These are phyloP conservation scores for Darwinula stevensoni DNA, from an alignment of 2,888 invertebrate genomes.

Conservation along the genomic window DNA sequence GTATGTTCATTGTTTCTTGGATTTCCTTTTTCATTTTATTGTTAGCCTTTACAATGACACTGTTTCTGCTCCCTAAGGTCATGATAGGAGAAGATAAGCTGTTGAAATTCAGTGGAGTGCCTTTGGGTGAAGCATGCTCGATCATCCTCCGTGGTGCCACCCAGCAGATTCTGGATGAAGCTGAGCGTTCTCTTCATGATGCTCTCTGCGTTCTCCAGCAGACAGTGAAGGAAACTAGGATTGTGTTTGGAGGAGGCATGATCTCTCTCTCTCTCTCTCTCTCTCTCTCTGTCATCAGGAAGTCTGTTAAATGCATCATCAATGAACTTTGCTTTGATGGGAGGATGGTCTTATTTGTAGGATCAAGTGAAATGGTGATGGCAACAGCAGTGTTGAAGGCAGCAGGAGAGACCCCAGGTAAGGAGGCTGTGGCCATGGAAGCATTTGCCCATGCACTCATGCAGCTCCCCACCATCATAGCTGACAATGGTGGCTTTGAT, in stretches of 20 bases:
- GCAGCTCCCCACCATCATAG: slow-evolving; percentile 71
- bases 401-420: slow-evolving; percentile 68
- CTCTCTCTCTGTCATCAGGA: no score
- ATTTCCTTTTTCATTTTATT: slow-evolving; percentile 3
- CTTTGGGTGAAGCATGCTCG: slow-evolving; percentile 84
- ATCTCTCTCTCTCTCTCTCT: slow-evolving; percentile 6
- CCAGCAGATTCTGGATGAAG: slow-evolving; percentile 91
- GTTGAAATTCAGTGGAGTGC: slow-evolving; percentile 76
- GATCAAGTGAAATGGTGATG: slow-evolving; percentile 89
- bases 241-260: slow-evolving; percentile 64
- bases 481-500: slow-evolving; percentile 96
- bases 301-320: no score
- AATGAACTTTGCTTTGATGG: no score
- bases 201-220: slow-evolving; percentile 87
- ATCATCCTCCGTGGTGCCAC: slow-evolving; percentile 92
- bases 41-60: background rate
- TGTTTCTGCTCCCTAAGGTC: slow-evolving; percentile 20
- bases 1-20: slow-evolving; percentile 15
- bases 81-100: slow-evolving; percentile 93
- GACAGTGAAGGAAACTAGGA: slow-evolving; percentile 71
- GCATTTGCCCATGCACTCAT: slow-evolving; percentile 61
- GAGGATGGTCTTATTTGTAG: slow-evolving; percentile 17
- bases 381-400: slow-evolving; percentile 58
- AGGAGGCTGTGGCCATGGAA: slow-evolving; percentile 91
- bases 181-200: slow-evolving; percentile 90